phyloP scores from a whole-genome alignment of 2,113 vertebrate species.

The Elephas maximus region DNA sequence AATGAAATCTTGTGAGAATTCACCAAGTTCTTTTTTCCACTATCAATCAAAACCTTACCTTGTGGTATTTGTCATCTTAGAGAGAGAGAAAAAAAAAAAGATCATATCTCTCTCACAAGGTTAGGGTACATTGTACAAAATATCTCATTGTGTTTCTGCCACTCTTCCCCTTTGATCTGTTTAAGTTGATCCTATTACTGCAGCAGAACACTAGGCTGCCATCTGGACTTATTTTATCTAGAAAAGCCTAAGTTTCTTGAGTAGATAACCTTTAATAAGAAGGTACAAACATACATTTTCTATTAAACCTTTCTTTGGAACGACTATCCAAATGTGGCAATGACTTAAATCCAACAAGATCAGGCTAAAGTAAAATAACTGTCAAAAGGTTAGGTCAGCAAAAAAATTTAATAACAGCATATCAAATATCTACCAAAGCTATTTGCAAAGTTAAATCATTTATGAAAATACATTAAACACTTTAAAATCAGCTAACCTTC shows the following conservation, averaged over 20 bases:
- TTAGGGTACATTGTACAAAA: constrained; percentile 68
- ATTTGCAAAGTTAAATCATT: constrained; percentile 84
- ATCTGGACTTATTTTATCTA: constrained; percentile 78
- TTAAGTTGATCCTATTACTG: constrained; percentile 77
- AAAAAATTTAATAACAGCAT: constrained; percentile 79
- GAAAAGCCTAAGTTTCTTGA: constrained; percentile 77
- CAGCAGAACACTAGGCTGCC: constrained; percentile 66
- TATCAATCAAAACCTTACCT: constrained; percentile 43
- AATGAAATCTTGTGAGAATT: constrained; percentile 46
- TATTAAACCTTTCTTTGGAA: constrained; percentile 70
- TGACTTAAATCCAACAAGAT: constrained; percentile 77
- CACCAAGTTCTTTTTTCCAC: constrained; percentile 23
- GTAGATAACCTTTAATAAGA: constrained; percentile 83
- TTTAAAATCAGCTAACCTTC: constrained; percentile 72
- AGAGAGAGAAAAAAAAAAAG: background rate
- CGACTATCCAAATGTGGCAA: constrained; percentile 74
- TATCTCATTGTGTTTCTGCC: constrained; percentile 77
- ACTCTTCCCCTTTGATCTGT: constrained; percentile 69
- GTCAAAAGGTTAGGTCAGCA: constrained; percentile 83
- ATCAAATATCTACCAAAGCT: constrained; percentile 84
- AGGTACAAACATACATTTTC: constrained; percentile 75
- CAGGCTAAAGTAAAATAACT: constrained; percentile 77
- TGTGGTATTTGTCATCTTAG: constrained; percentile 69
- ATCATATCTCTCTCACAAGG: constrained; percentile 57
- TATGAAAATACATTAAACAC: constrained; percentile 80